A percentile compares a stretch with the other conserved stretches of the same genome.
Evolutionary conservation across 2,113 vertebrate species (phyloP).

Genomic region (Lichenostomus cassidix): DNA sequence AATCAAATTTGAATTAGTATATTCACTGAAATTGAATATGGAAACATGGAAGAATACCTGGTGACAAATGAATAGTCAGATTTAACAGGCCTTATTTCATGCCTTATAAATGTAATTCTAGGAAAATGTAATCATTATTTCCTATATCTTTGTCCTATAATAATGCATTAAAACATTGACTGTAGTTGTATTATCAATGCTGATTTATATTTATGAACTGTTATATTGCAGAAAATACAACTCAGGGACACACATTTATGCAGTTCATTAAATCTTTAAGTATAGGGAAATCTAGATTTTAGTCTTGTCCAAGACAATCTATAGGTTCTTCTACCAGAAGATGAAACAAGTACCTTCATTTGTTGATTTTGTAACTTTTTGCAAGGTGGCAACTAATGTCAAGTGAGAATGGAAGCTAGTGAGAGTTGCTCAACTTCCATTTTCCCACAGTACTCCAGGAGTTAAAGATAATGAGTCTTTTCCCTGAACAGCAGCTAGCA

Average conservation of each 20-base stretch:
- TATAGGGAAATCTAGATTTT: background rate
- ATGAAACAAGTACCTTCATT: background rate
- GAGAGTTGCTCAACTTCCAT: background rate
- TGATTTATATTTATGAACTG: background rate
- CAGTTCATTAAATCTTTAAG: background rate
- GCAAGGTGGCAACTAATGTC: background rate
- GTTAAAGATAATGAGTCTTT: background rate
- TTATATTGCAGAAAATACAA: background rate
- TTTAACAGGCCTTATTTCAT: background rate
- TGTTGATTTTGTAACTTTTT: background rate
- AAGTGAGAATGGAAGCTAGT: background rate
- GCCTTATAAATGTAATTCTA: background rate
- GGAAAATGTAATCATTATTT: background rate
- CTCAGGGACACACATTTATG: background rate
- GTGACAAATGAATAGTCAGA: background rate
- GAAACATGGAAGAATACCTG: background rate
- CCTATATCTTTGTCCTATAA: background rate
- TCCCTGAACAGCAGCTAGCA: background rate
- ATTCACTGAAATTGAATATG: background rate
- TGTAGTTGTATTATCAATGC: background rate
- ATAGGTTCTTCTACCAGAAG: background rate
- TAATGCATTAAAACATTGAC: accelerated
- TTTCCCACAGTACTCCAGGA: background rate
- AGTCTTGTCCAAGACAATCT: background rate
- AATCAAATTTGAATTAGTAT: background rate